Base-by-base conservation (phyloP, 2,888 invertebrate species). In the Nomada ruficornis region DNA sequence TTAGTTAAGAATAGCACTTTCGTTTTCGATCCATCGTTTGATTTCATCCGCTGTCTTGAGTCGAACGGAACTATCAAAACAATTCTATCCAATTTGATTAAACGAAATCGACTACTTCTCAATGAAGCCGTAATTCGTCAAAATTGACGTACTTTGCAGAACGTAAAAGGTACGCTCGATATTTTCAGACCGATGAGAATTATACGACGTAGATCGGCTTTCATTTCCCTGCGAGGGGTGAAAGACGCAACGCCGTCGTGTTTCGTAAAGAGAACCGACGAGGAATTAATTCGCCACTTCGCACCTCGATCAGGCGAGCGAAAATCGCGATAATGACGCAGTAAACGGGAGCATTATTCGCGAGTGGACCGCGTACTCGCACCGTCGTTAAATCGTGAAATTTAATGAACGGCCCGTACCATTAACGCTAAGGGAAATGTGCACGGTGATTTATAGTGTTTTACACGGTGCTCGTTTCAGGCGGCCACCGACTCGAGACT, bases 261-360 rank as follows among this genome's bases (percentile, higher is more conserved):
- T 67, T 72, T 80, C 67, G 67, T 55, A 64, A 80, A 67, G 69
- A 59, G 67, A 50, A 57, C 26, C 65, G 60, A 59, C 72, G 23
- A 55, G 68, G 63, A 18, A 86, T 88, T 86, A 88, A 88, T 88
- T 86, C 77, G 80, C 77, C 75, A 79, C 68, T 87, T 86, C 82
- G 78, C 82, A 71, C 77, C 77, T 83, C 70, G 60, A 26, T 55
- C 65, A 57, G 60, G 44, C 74, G 67, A 73, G 54, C 69, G 82
- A 80, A 65, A 82, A 83, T 86, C 87, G 64, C 74, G 82, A 84
- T 86, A 88, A 88, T 72, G 67, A 71, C 62, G 64, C 77, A 77
- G 81, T 85, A 83, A 86, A 88, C 85, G 79, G 76, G 82, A 55
- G 71, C 79, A 64, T 86, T 86, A 73, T 78, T 73, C 78, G 78